These are phyloP conservation scores for Sakesphorus luctuosus DNA, from an alignment of 2,113 vertebrate species.

Conservation along the genomic window DNA sequence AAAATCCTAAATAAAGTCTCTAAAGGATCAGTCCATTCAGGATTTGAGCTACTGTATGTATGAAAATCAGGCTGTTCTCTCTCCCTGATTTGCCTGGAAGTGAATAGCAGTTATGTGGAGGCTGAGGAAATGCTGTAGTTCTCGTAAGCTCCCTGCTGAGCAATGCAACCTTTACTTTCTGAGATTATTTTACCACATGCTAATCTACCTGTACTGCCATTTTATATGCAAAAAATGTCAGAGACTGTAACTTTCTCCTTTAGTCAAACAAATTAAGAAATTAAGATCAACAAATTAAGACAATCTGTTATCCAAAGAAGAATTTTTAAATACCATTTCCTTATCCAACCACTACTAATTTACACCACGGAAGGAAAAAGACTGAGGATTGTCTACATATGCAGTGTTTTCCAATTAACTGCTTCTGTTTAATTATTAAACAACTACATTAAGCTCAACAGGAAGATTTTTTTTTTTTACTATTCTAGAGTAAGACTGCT, in stretches of 20 bases:
- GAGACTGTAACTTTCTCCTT: constrained; percentile 1
- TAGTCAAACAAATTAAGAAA: neutral
- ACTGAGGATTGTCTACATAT: neutral
- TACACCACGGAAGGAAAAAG: neutral
- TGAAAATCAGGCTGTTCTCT: neutral
- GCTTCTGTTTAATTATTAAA: constrained; percentile 48
- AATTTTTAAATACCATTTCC: neutral
- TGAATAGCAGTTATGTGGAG: neutral
- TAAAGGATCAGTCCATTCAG: neutral
- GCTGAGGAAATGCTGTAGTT: neutral
- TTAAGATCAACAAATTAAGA: neutral
- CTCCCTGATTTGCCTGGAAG: neutral
- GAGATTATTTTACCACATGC: neutral
- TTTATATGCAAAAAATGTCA: neutral
- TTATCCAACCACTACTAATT: neutral
- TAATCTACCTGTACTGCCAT: neutral
- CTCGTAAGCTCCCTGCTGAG: neutral
- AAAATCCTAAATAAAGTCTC: neutral
- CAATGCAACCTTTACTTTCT: neutral
- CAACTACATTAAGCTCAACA: neutral
- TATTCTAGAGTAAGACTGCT: neutral
- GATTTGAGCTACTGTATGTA: neutral
- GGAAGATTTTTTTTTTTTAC: neutral
- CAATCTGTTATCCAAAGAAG: neutral
- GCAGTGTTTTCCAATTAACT: constrained; percentile 10